A percentile compares a stretch with the other conserved stretches of the same genome.
Conservation (phyloP, 23 tunicate species). For the Ascidia mentula region DNA sequence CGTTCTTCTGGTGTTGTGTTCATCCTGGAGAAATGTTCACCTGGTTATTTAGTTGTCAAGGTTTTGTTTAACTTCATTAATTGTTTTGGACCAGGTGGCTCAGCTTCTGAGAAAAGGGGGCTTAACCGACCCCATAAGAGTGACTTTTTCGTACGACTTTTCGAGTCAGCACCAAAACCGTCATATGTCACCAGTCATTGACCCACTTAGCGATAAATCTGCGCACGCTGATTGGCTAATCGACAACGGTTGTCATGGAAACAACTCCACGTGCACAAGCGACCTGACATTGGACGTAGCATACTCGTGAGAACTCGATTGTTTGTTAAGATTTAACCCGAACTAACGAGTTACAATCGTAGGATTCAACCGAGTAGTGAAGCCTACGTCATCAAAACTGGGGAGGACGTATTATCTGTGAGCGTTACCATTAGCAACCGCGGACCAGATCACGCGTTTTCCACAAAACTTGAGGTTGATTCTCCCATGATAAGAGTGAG, state of each 20-base stretch:
- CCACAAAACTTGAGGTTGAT: neutral
- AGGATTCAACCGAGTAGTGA: neutral
- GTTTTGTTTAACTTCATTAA: too few relatives aligned
- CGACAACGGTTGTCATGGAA: constrained; percentile 9
- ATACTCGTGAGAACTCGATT: neutral
- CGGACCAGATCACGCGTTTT: neutral
- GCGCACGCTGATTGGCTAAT: neutral
- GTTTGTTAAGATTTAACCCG: neutral
- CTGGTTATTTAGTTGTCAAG: too few relatives aligned
- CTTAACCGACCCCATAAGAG: neutral
- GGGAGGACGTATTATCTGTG: neutral
- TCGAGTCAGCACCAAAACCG: neutral
- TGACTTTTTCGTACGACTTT: constrained; percentile 8
- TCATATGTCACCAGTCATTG: neutral
- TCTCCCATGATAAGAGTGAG: neutral
- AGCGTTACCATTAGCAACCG: constrained; percentile 6
- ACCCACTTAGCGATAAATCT: neutral
- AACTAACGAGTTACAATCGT: neutral
- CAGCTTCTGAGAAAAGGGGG: neutral
- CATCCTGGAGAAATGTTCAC: too few relatives aligned
- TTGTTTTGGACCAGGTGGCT: too few relatives aligned
- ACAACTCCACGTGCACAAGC: neutral
- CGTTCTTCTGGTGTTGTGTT: too few relatives aligned
- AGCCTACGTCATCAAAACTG: neutral
- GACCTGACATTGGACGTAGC: neutral